Evolutionary conservation across 53 echinoderm and acorn worm species (phyloP).

Genomic region (Holothuria leucospilota): DNA sequence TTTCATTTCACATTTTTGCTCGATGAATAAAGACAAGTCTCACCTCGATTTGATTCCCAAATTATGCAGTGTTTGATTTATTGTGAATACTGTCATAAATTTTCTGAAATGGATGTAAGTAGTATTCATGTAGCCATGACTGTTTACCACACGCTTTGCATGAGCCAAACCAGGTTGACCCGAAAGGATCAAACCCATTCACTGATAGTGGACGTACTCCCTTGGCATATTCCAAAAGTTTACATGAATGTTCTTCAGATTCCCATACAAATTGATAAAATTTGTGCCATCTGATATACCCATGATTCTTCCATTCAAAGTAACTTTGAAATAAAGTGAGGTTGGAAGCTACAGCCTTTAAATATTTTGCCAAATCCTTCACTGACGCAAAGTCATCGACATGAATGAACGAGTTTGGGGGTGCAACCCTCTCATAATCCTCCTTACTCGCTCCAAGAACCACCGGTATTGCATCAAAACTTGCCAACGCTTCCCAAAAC

Average conservation of each 20-base stretch:
- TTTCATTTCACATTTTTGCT: no score
- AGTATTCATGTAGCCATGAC: constrained; percentile 7
- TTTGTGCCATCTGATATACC: not conserved
- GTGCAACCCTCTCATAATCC: constrained; percentile 29
- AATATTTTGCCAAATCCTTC: constrained; percentile 6
- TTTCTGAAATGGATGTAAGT: not conserved
- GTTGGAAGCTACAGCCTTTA: constrained; percentile 11
- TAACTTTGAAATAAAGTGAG: constrained; percentile 32
- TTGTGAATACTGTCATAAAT: not conserved
- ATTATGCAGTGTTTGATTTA: no score
- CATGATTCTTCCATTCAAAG: constrained; percentile 34
- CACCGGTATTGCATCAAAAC: constrained; percentile 10
- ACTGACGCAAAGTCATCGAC: constrained; percentile 22
- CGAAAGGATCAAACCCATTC: constrained; percentile 22
- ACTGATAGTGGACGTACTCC: not conserved
- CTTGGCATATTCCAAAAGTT: constrained; percentile 32
- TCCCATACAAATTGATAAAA: constrained; percentile 26
- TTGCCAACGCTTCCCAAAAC: not conserved
- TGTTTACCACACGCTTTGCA: constrained; percentile 3
- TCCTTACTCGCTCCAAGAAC: constrained; percentile 15
- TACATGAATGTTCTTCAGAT: constrained; percentile 22
- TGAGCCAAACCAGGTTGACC: not conserved
- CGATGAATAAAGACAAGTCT: no score
- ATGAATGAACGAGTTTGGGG: constrained; percentile 44
- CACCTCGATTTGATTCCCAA: no score